Conservation (phyloP, 2,797 vertebrate genomes). For the Scolopax bukidnonensis region DNA sequence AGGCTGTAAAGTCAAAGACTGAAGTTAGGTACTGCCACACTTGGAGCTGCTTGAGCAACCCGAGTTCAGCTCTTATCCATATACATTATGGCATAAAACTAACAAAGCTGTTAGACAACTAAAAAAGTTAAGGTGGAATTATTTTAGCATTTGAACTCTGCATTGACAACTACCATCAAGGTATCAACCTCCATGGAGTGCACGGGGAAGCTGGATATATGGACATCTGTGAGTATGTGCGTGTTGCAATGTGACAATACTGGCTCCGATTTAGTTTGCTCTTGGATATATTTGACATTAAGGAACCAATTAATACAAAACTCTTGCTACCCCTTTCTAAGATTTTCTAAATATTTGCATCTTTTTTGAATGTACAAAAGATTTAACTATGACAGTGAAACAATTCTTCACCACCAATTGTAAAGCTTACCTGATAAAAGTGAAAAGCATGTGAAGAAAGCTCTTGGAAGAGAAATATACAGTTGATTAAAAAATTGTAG, state of each 20-base stretch:
- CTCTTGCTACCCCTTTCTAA: not conserved
- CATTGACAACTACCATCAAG: not conserved
- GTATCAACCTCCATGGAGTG: not conserved
- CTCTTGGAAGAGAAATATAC: not conserved
- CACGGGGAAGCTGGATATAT: not conserved
- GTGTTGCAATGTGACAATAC: fast-evolving
- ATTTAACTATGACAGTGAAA: not conserved
- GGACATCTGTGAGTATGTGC: not conserved
- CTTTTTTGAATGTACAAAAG: not conserved
- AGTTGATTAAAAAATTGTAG: not conserved
- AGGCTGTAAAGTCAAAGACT: not conserved
- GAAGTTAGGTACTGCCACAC: not conserved
- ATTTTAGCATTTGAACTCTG: not conserved
- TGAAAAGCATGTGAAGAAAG: not conserved
- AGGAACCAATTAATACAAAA: not conserved
- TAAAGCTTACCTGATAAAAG: not conserved
- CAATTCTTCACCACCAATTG: not conserved
- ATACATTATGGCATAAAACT: not conserved
- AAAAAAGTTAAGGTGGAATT: not conserved
- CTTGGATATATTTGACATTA: not conserved
- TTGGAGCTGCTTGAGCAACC: not conserved
- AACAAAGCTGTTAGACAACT: not conserved
- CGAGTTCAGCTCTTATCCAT: not conserved
- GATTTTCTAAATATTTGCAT: not conserved
- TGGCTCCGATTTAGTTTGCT: not conserved